Evolutionary conservation across 1,140 invertebrate genomes (phyloP).

Genomic region (Macrobrachium rosenbergii): DNA sequence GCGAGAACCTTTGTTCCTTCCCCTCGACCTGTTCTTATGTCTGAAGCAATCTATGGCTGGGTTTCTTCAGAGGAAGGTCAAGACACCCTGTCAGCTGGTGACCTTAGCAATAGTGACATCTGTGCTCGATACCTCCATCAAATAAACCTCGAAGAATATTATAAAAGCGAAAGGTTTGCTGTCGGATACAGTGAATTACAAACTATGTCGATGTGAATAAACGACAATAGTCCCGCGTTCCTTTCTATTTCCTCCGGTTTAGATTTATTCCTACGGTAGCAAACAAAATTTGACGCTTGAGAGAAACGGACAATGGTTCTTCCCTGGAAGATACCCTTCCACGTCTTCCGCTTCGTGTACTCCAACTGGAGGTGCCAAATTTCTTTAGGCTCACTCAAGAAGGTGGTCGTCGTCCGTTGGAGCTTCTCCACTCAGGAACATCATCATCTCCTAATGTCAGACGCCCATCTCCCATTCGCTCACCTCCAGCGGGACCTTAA

Average conservation of each 20-base stretch:
- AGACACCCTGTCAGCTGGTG: neutral
- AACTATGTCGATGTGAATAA: neutral
- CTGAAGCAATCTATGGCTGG: no score
- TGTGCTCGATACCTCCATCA: neutral
- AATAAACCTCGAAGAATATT: neutral
- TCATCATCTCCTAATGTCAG: neutral
- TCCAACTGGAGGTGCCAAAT: neutral
- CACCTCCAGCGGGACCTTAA: neutral
- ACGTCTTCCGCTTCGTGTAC: neutral
- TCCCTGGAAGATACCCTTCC: no score
- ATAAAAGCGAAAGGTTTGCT: slow-evolving; percentile 17
- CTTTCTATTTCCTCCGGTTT: neutral
- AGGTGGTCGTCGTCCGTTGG: slow-evolving; percentile 5
- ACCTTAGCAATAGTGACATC: neutral
- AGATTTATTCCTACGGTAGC: neutral
- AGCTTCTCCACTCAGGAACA: neutral
- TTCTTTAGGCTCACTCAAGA: neutral
- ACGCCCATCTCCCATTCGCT: no score
- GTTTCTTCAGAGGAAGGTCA: no score
- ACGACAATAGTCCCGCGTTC: neutral
- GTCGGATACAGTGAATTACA: neutral
- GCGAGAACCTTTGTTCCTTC: no score
- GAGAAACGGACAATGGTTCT: neutral
- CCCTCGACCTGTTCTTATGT: no score
- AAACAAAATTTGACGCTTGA: neutral